Conservation (phyloP, 64 coral and sea anemone species). For the Platygyra sinensis region DNA sequence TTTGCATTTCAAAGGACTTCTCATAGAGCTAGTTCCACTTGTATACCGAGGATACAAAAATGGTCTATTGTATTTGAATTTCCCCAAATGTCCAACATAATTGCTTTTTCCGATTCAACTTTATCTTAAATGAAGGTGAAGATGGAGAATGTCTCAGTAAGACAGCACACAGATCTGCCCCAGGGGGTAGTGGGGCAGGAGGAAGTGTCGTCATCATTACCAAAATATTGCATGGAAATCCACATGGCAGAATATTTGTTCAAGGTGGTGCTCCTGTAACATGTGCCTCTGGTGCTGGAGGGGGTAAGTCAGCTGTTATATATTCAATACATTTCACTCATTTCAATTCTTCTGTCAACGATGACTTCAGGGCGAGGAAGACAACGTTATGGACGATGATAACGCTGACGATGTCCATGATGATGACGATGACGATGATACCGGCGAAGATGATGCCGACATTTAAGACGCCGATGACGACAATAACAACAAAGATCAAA, state of each 20-base stretch:
- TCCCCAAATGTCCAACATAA: too few species aligned
- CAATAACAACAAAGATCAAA: too few species aligned
- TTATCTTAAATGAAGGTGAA: too few species aligned
- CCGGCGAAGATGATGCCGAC: too few species aligned
- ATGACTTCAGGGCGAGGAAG: neutral
- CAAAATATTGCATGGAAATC: neutral
- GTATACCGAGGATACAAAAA: too few species aligned
- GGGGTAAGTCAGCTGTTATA: neutral
- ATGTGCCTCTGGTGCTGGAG: neutral
- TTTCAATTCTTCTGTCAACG: neutral
- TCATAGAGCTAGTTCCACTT: too few species aligned
- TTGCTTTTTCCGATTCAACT: too few species aligned
- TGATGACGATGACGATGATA: too few species aligned
- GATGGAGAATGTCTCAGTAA: neutral
- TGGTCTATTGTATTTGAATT: too few species aligned
- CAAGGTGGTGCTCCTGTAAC: neutral
- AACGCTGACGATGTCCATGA: too few species aligned
- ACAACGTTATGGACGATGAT: neutral
- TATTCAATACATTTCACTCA: neutral
- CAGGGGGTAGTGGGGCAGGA: slow-evolving; percentile 54
- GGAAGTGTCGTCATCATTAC: slow-evolving; percentile 15
- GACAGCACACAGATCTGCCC: slow-evolving; percentile 12
- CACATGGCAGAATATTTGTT: neutral
- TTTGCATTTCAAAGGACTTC: too few species aligned
- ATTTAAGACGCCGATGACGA: too few species aligned